Evolutionary conservation across 2,113 vertebrate genomes (phyloP), one percentile per base, ranked within the genome.

Genomic region (Dermatemys mawii): DNA sequence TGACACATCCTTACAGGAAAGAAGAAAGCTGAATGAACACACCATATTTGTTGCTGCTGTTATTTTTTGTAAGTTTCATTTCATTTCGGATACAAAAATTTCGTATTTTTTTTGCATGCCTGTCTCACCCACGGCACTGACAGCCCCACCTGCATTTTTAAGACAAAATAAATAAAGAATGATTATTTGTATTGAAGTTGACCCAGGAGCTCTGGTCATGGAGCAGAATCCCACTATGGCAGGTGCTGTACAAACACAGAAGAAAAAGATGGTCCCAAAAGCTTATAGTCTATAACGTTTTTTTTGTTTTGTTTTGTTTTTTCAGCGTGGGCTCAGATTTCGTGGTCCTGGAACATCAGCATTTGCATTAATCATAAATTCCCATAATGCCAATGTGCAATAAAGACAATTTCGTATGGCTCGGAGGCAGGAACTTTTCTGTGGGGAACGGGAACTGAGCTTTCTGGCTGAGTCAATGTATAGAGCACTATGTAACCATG

Each of bases 11-110:
- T 38, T 38, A 38, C 38, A 67, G 55, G 3, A 67, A 83, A 73
- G n/a, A 81, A 0, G 5, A 2, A 57, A 91, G 78, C 13, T 57
- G 13, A 60, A 35, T 81, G 54, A 50, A 88, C 55, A 86, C 26
- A 4, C 0, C 1, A 63, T 78, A 51, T 19, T 8, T 1, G 5
- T 13, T n/a, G 38, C 17, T 9, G 11, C 70, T 35, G 3, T 51
- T 81, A 22, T 73, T 49, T 50, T 83, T 50, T 53, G n/a, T 2
- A 63, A 91, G 78, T 87, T n/a, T n/a, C n/a, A n/a, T n/a, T n/a
- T 60, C 80, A 89, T 54, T 5, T 14, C 49, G 90, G 78, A 53
- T 73, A n/a, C 2, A 88, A 91, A 89, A 53, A n/a, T 29, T 73
- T 67, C 57, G n/a, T n/a, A 78, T 75, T 78, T 49, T 85, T 5